Conservation (phyloP, 2,888 invertebrate species). For the Autographa gamma region DNA sequence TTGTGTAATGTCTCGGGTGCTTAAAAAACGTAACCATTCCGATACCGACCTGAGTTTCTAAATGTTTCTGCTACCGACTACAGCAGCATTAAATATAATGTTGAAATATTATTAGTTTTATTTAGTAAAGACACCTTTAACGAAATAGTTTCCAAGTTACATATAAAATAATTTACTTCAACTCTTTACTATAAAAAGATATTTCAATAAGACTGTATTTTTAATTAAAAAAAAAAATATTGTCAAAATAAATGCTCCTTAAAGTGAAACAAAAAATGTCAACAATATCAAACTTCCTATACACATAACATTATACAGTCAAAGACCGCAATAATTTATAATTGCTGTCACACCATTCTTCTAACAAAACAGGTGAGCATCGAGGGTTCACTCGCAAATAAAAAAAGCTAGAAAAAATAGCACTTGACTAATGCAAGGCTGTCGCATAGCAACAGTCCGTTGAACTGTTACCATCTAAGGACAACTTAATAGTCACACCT, state of each 20-base stretch:
- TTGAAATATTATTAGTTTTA: neutral
- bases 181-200: neutral
- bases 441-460: conserved; percentile 24
- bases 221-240: neutral
- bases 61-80: neutral
- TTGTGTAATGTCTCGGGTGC: conserved; percentile 13
- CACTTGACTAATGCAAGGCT: conserved; percentile 8
- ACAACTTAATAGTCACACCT: conserved; percentile 32
- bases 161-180: neutral
- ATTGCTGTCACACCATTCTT: conserved; percentile 2
- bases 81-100: neutral
- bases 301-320: neutral
- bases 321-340: neutral
- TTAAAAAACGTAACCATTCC: neutral
- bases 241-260: neutral
- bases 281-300: neutral
- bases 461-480: conserved; percentile 40
- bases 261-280: neutral
- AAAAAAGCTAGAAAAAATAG: neutral
- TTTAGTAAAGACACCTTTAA: too few species aligned
- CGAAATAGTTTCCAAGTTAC: too few species aligned
- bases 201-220: too few species aligned
- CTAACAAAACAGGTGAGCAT: neutral
- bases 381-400: neutral
- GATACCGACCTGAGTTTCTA: neutral